Percentiles rank a stretch among this genome's conserved stretches.
These are phyloP conservation scores for Agapostemon virescens DNA, from an alignment of 2,888 invertebrate species.

Conservation along the genomic window DNA sequence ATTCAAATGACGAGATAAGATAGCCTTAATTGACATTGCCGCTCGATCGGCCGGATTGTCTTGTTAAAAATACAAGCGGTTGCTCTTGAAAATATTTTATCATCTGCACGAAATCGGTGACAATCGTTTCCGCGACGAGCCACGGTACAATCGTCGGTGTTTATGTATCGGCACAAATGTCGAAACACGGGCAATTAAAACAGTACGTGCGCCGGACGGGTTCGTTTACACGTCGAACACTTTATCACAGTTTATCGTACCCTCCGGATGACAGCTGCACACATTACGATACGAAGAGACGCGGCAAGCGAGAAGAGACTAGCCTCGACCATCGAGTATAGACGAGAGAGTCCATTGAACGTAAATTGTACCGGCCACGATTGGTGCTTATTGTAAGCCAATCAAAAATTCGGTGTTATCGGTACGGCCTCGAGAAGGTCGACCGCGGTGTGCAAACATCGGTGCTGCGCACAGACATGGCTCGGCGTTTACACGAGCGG, in stretches of 20 bases:
- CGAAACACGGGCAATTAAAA: background rate
- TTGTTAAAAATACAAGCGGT: background rate
- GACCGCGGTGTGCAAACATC: conserved; percentile 45
- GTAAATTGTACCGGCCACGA: background rate
- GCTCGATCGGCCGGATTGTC: conserved; percentile 32
- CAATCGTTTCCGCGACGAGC: background rate
- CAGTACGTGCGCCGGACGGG: background rate
- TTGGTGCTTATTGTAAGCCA: background rate
- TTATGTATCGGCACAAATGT: conserved; percentile 2
- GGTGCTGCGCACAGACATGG: conserved; percentile 41
- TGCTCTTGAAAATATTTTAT: background rate
- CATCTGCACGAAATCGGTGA: background rate
- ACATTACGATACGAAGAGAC: background rate
- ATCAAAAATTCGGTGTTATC: conserved; percentile 23
- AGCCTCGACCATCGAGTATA: background rate
- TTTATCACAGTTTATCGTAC: conserved; percentile 14
- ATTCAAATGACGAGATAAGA: conserved; percentile 52
- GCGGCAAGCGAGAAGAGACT: conserved; percentile 43
- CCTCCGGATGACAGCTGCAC: conserved; percentile 20
- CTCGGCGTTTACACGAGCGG: conserved; percentile 40
- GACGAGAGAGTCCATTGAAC: background rate
- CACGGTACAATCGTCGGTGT: background rate
- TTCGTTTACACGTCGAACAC: conserved; percentile 31
- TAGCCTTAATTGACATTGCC: conserved; percentile 40
- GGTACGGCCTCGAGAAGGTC: conserved; percentile 49